phyloP scores from a whole-genome alignment of 1,140 invertebrate genomes.

The Kradibia gibbosae region DNA sequence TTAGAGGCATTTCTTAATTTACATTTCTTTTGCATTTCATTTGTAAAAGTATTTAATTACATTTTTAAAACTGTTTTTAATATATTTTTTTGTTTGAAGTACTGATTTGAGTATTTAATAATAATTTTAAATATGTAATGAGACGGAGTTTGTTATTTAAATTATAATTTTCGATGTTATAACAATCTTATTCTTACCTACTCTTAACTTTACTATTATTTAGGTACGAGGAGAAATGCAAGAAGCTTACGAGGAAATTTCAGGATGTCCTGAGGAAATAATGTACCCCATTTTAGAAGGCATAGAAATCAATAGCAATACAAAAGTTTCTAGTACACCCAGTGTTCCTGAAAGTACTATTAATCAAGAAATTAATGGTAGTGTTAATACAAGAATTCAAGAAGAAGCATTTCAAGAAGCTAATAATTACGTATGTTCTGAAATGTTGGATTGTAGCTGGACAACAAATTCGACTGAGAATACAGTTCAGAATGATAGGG shows the following conservation, averaged over 20 bases:
- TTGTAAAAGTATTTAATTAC: too few species aligned
- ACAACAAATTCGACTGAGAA: constrained; percentile 66
- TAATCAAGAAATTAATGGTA: constrained; percentile 57
- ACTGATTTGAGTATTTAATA: too few species aligned
- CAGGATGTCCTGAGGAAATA: constrained; percentile 68
- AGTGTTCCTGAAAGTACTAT: constrained; percentile 57
- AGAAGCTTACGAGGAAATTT: constrained; percentile 70
- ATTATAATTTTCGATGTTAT: too few species aligned
- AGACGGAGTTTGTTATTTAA: too few species aligned
- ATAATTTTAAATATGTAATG: too few species aligned
- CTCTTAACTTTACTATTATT: constrained; percentile 27
- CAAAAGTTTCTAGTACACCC: constrained; percentile 59
- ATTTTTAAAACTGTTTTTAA: too few species aligned
- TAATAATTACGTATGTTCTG: constrained; percentile 72
- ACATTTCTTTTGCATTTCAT: too few species aligned
- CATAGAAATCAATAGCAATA: constrained; percentile 66
- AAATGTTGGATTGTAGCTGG: constrained; percentile 71
- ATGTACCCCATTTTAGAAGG: constrained; percentile 70
- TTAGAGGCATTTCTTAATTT: too few species aligned
- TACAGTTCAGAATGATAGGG: constrained; percentile 55
- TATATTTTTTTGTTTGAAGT: too few species aligned
- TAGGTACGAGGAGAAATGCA: constrained; percentile 70
- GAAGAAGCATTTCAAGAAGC: constrained; percentile 71
- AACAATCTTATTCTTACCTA: too few species aligned
- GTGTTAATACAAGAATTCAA: constrained; percentile 61